Percentiles rank a stretch among this genome's conserved stretches.
phyloP scores from a whole-genome alignment of 2,888 invertebrate genomes.

The Globia sparganii region DNA sequence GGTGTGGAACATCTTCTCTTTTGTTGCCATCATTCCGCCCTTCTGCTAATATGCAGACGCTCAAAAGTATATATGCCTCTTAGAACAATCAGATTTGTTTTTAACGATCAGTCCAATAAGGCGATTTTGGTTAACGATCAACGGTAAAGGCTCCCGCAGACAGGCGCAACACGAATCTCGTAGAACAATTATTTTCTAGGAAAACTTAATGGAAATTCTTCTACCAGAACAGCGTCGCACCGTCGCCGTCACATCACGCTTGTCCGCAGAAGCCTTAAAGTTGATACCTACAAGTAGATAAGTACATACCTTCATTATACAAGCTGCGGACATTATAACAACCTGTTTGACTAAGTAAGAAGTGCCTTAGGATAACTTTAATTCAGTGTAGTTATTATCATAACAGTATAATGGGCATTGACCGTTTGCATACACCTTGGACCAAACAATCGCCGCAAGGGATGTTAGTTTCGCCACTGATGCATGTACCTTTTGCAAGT shows the following conservation, averaged over 20 bases:
- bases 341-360: slow-evolving; percentile 53
- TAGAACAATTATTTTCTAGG: neutral
- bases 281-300: slow-evolving; percentile 25
- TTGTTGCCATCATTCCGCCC: neutral
- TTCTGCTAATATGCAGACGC: neutral
- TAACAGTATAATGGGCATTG: slow-evolving; percentile 66
- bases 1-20: neutral
- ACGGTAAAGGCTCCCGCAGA: neutral
- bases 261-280: neutral
- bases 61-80: neutral
- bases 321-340: slow-evolving; percentile 35
- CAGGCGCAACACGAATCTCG: neutral
- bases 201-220: neutral
- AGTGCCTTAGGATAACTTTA: slow-evolving; percentile 56
- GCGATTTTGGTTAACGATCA: slow-evolving; percentile 18
- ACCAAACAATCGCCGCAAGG: slow-evolving; percentile 71
- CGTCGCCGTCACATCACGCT: too few species aligned
- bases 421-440: slow-evolving; percentile 68
- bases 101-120: slow-evolving; percentile 5
- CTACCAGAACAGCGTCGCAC: too few species aligned
- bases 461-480: slow-evolving; percentile 58
- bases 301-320: slow-evolving; percentile 36
- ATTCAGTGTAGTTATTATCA: slow-evolving; percentile 56
- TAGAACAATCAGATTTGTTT: neutral
- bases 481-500: slow-evolving; percentile 36